Conservation (phyloP, 23 tunicate species). For the Clavelina lepadiformis region DNA sequence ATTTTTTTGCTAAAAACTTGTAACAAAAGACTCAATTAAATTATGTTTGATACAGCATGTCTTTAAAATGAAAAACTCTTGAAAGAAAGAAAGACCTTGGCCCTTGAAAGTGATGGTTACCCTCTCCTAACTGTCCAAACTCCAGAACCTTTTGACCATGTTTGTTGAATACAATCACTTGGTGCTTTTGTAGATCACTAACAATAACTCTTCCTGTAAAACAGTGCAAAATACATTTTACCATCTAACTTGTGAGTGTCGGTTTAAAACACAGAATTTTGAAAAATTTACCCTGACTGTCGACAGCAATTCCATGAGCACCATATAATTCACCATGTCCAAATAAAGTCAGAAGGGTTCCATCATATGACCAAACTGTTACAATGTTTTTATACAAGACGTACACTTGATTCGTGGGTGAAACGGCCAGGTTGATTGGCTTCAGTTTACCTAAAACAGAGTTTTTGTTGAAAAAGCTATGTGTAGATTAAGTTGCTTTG, state of each 20-base stretch:
- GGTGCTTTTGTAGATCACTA: slow-evolving; percentile 61
- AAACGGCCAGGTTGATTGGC: slow-evolving; percentile 38
- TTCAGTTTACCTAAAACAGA: slow-evolving; percentile 25
- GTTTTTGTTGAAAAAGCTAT: background rate
- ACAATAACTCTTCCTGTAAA: slow-evolving; percentile 44
- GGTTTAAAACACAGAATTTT: background rate
- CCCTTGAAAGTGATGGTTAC: slow-evolving; percentile 32
- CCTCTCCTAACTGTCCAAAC: slow-evolving; percentile 64
- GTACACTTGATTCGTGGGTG: slow-evolving; percentile 9
- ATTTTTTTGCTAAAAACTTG: too few species aligned
- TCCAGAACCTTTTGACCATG: slow-evolving; percentile 41
- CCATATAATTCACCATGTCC: slow-evolving; percentile 34
- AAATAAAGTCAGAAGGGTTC: slow-evolving; percentile 22
- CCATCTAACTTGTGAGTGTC: too few species aligned
- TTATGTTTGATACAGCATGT: too few species aligned
- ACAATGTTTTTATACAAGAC: slow-evolving; percentile 35
- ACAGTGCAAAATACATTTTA: background rate
- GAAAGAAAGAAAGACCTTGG: slow-evolving; percentile 58
- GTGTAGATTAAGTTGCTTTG: background rate
- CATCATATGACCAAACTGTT: slow-evolving; percentile 40
- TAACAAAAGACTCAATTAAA: too few species aligned
- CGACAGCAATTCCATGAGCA: slow-evolving; percentile 42
- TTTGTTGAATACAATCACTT: slow-evolving; percentile 37
- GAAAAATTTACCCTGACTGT: slow-evolving; percentile 32
- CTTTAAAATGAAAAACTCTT: too few species aligned